Percentiles rank a stretch among this genome's conserved stretches.
These are phyloP conservation scores for Alethe castanea DNA, from an alignment of 2,113 vertebrate species.

Conservation along the genomic window DNA sequence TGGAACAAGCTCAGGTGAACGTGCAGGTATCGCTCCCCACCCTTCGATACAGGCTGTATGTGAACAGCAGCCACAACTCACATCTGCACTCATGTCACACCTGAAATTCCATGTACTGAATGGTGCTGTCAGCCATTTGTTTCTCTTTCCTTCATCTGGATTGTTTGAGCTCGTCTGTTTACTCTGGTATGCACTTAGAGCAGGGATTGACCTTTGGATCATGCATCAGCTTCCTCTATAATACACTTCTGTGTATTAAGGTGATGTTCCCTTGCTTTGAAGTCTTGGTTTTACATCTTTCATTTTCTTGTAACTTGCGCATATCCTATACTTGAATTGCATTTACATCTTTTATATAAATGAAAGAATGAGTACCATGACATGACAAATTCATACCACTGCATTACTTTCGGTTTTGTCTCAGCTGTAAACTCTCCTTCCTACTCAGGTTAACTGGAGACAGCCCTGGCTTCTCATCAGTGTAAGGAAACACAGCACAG, in stretches of 20 bases:
- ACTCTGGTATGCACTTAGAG: background rate
- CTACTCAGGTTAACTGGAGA: background rate
- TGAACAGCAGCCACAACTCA: background rate
- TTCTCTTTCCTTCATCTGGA: background rate
- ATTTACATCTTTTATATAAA: background rate
- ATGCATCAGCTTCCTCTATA: background rate
- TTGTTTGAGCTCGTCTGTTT: background rate
- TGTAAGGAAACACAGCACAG: background rate
- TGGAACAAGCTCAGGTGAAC: background rate
- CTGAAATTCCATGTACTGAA: background rate
- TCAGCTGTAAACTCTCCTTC: background rate
- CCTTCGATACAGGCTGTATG: accelerated
- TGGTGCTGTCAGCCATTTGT: background rate
- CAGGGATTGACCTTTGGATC: background rate
- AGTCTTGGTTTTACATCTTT: background rate
- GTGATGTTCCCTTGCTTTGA: background rate
- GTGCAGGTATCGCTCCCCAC: background rate
- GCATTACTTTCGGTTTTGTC: background rate
- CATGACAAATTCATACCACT: background rate
- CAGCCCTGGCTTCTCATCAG: background rate
- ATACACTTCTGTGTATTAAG: background rate
- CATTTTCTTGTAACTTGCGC: background rate
- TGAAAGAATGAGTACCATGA: background rate
- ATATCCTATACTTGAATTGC: background rate
- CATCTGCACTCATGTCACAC: background rate